Percentiles rank a stretch among this genome's conserved stretches.
phyloP scores from a whole-genome alignment of 2,797 vertebrate genomes.

The Avahi laniger region DNA sequence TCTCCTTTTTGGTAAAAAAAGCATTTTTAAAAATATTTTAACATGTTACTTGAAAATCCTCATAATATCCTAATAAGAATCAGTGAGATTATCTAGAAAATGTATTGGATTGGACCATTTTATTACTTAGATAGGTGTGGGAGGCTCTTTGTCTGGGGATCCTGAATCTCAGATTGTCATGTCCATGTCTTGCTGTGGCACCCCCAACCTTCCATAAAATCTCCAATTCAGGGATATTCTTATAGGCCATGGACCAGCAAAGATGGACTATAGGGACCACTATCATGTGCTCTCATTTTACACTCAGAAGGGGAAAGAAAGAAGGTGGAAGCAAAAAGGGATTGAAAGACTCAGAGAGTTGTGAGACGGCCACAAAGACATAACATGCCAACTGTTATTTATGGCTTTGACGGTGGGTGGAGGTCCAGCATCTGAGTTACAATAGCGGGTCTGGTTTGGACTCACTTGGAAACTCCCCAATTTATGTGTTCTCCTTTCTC shows the following conservation, averaged over 20 bases:
- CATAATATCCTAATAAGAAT: conserved; percentile 12
- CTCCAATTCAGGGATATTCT: neutral
- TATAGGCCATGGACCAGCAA: neutral
- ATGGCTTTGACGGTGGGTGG: neutral
- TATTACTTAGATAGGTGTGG: neutral
- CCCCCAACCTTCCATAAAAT: neutral
- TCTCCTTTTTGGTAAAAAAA: neutral
- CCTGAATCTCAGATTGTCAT: neutral
- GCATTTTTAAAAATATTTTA: neutral
- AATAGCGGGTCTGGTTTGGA: neutral
- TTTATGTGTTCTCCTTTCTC: neutral
- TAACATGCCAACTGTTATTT: neutral
- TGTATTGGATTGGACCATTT: neutral
- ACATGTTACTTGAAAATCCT: conserved; percentile 38
- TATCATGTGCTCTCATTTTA: neutral
- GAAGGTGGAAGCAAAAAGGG: neutral
- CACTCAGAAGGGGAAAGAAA: neutral
- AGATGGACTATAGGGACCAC: neutral
- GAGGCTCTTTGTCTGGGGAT: neutral
- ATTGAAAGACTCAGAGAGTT: neutral
- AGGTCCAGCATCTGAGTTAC: neutral
- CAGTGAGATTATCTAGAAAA: conserved; percentile 20
- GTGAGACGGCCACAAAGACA: neutral
- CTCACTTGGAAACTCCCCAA: neutral
- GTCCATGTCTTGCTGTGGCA: neutral